These are phyloP conservation scores for Anser cygnoides DNA, from an alignment of 2,113 vertebrate genomes.

Conservation along the genomic window DNA sequence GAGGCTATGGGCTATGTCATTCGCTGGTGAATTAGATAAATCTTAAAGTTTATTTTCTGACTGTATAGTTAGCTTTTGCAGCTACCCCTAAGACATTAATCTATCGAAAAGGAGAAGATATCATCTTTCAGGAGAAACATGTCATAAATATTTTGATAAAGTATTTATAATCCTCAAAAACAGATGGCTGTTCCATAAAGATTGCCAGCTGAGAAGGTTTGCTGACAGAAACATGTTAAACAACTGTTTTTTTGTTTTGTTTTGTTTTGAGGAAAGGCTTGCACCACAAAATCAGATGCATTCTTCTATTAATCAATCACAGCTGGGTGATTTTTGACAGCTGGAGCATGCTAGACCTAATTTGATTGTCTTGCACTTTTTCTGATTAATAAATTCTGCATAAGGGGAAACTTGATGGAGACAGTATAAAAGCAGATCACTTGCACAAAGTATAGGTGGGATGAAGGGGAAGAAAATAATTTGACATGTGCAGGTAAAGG, in stretches of 20 bases:
- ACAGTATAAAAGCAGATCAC: background rate
- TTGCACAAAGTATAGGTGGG: background rate
- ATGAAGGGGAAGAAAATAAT: background rate
- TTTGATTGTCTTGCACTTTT: constrained; percentile 53
- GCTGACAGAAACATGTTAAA: constrained; percentile 73
- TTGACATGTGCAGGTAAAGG: background rate
- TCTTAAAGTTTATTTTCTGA: constrained; percentile 64
- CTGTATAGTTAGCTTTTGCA: constrained; percentile 65
- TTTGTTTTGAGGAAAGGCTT: background rate
- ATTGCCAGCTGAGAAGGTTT: constrained; percentile 72
- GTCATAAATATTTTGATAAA: constrained; percentile 80
- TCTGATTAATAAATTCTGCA: constrained; percentile 11
- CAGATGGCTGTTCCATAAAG: constrained; percentile 74
- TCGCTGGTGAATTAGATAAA: constrained; percentile 65
- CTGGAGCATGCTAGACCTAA: constrained; percentile 19
- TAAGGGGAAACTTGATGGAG: background rate
- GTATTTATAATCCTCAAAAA: constrained; percentile 77
- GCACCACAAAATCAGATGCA: constrained; percentile 34
- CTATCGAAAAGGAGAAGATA: constrained; percentile 70
- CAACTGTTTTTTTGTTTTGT: constrained; percentile 1
- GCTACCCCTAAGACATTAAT: constrained; percentile 69
- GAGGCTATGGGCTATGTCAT: background rate
- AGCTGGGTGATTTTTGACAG: constrained; percentile 66
- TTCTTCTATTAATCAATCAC: constrained; percentile 72
- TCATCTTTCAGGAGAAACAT: constrained; percentile 70